phyloP scores from a whole-genome alignment of 1,140 invertebrate species.

The Stegodyphus mimosarum region DNA sequence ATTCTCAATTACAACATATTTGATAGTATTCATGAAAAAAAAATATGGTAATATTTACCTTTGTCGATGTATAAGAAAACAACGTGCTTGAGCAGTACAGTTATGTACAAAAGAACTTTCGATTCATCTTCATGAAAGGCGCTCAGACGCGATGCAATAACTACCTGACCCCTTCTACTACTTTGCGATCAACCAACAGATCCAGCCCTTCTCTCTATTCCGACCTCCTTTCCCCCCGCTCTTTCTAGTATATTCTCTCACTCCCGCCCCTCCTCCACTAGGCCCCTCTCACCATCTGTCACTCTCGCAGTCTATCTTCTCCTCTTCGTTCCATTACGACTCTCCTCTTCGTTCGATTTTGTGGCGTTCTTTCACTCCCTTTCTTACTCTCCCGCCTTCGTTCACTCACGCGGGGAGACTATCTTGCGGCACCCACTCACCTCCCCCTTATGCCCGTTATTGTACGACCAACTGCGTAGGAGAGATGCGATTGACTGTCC shows the following conservation, averaged over 20 bases:
- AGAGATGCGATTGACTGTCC: constrained; percentile 22
- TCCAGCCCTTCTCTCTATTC: constrained; percentile 8
- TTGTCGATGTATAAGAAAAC: too few species aligned
- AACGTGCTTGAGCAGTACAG: too few species aligned
- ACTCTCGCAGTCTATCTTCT: constrained; percentile 47
- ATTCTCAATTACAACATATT: too few species aligned
- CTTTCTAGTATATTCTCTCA: background rate
- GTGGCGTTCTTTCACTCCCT: background rate
- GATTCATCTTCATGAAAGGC: too few species aligned
- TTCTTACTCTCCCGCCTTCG: background rate
- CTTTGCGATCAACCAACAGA: constrained; percentile 15
- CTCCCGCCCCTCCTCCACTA: background rate
- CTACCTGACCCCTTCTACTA: background rate
- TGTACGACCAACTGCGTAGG: constrained; percentile 25
- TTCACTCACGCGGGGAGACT: too few species aligned
- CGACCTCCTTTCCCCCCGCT: background rate
- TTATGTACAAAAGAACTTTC: too few species aligned
- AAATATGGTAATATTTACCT: too few species aligned
- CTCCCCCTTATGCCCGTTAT: background rate
- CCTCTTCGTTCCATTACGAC: constrained; percentile 6
- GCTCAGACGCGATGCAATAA: background rate
- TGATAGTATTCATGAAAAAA: too few species aligned
- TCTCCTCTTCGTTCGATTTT: constrained; percentile 14
- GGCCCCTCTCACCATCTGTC: constrained; percentile 27
- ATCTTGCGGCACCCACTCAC: background rate